Evolutionary conservation across 2,113 vertebrate species (phyloP).

Genomic region (Dasyurus viverrinus): DNA sequence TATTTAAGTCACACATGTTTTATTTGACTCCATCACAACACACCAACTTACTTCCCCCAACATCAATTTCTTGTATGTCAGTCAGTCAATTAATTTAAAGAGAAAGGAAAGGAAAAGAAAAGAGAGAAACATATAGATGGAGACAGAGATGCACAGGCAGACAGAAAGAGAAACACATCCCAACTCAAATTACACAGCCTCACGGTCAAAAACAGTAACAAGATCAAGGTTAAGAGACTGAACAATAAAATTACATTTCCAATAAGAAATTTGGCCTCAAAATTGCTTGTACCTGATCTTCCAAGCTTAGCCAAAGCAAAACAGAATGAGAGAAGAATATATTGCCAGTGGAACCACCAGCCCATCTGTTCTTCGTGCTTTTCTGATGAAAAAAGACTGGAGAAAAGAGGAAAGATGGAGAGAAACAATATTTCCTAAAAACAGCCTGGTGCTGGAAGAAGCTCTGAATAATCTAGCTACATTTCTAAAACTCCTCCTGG

Average conservation of each 20-base stretch:
- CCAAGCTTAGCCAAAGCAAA: neutral
- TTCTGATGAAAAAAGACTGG: neutral
- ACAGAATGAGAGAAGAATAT: neutral
- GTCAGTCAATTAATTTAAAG: neutral
- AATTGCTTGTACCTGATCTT: neutral
- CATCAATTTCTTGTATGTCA: neutral
- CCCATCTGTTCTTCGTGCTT: neutral
- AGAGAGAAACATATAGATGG: neutral
- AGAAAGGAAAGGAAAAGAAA: neutral
- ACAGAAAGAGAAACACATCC: neutral
- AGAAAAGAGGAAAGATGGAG: neutral
- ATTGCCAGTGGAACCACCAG: neutral
- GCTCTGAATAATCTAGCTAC: neutral
- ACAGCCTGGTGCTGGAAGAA: neutral
- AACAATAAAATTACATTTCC: neutral
- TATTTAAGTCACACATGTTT: slow-evolving; percentile 16
- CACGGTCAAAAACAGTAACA: neutral
- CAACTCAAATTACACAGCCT: neutral
- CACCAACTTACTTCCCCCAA: neutral
- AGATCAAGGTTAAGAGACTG: neutral
- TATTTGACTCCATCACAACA: slow-evolving; percentile 2
- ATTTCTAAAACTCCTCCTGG: neutral
- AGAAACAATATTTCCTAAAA: neutral
- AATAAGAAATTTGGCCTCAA: neutral
- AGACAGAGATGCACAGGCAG: neutral